Evolutionary conservation across 2,888 invertebrate species (phyloP).

Genomic region (Idaea dimidiata): DNA sequence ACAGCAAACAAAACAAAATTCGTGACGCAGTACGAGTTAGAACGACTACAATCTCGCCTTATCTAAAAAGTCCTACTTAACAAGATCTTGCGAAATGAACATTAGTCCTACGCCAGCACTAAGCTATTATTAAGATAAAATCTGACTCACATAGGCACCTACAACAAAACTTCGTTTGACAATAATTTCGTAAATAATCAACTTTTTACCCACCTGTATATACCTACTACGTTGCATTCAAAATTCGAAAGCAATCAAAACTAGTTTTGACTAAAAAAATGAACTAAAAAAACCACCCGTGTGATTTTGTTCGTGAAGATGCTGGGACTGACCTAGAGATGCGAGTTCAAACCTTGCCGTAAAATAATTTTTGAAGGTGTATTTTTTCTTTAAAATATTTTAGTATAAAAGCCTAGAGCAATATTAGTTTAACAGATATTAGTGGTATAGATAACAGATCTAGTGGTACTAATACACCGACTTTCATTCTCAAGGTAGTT

Average conservation of each 20-base stretch:
- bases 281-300: too few relatives aligned
- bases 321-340: too few relatives aligned
- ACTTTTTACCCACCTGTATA: conserved; percentile 22
- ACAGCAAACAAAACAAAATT: conserved; percentile 31
- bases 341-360: too few relatives aligned
- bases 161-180: conserved; percentile 44
- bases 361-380: too few relatives aligned
- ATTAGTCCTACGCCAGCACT: conserved; percentile 48
- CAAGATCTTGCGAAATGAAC: conserved; percentile 43
- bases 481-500: too few relatives aligned
- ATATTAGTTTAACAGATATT: too few relatives aligned
- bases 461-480: too few relatives aligned
- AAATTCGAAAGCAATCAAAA: not conserved
- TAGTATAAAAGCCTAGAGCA: too few relatives aligned
- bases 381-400: too few relatives aligned
- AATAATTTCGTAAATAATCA: conserved; percentile 29
- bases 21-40: conserved; percentile 23
- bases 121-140: conserved; percentile 60
- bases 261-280: too few relatives aligned
- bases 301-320: too few relatives aligned
- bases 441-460: too few relatives aligned
- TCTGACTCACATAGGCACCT: conserved; percentile 70
- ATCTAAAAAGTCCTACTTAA: conserved; percentile 35
- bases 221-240: conserved; percentile 10
- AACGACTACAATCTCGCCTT: conserved; percentile 24